Evolutionary conservation across 1,140 invertebrate genomes (phyloP).

Genomic region (Diabrotica undecimpunctata): DNA sequence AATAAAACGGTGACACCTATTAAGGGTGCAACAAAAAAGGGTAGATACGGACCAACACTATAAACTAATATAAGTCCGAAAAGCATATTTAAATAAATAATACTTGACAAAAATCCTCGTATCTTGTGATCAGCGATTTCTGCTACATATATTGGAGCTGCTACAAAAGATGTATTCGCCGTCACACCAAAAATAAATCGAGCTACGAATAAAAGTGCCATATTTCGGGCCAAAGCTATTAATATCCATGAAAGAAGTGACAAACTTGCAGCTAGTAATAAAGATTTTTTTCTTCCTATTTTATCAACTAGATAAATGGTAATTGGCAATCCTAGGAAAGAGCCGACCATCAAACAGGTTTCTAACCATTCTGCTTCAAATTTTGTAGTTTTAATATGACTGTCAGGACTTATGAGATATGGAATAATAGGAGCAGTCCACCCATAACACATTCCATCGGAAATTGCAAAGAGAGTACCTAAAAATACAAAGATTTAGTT

Average conservation of each 20-base stretch:
- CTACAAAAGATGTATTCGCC: conserved; percentile 36
- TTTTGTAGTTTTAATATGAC: conserved; percentile 39
- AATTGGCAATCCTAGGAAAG: conserved; percentile 56
- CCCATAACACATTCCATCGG: conserved; percentile 45
- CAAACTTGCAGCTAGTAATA: conserved; percentile 54
- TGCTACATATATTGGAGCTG: conserved; percentile 40
- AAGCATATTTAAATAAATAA: conserved; percentile 34
- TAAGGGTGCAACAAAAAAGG: conserved; percentile 23
- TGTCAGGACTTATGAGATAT: conserved; percentile 41
- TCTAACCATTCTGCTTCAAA: conserved; percentile 58
- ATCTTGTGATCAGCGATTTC: conserved; percentile 37
- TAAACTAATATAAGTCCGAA: conserved; percentile 35
- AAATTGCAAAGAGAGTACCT: conserved; percentile 36
- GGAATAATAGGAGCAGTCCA: conserved; percentile 62
- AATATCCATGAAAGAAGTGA: conserved; percentile 61
- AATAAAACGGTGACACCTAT: conserved; percentile 29
- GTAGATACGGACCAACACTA: conserved; percentile 31
- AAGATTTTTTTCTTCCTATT: conserved; percentile 60
- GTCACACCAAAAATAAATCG: conserved; percentile 37
- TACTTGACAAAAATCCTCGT: conserved; percentile 29
- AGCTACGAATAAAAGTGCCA: conserved; percentile 52
- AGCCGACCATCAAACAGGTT: conserved; percentile 61
- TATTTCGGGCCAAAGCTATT: conserved; percentile 49
- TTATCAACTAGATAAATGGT: conserved; percentile 55
- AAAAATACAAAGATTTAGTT: conserved; percentile 5